A percentile compares a stretch with the other conserved stretches of the same genome.
phyloP scores from a whole-genome alignment of 2,113 vertebrate species.

The Oryzias melastigma region DNA sequence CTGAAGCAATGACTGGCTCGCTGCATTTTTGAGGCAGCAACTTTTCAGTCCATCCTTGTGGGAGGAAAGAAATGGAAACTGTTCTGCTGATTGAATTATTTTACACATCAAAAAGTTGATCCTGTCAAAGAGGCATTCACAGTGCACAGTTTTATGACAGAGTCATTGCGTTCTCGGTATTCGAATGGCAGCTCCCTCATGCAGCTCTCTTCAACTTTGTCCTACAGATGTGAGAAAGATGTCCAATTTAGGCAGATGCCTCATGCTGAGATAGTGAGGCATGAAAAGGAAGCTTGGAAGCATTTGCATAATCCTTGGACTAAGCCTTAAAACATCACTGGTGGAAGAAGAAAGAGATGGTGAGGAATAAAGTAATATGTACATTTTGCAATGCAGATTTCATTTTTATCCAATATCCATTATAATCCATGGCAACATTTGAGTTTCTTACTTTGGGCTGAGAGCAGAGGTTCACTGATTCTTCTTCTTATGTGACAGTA shows the following conservation, averaged over 20 bases:
- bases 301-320: conserved; percentile 65
- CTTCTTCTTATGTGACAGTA: conserved; percentile 66
- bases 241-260: conserved; percentile 54
- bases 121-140: conserved; percentile 27
- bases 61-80: conserved; percentile 6
- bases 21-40: conserved; percentile 44
- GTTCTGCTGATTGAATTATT: conserved; percentile 42
- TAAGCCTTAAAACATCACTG: conserved; percentile 56
- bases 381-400: conserved; percentile 69
- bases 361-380: conserved; percentile 57
- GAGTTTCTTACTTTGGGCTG: conserved; percentile 49
- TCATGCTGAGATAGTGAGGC: conserved; percentile 47
- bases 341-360: conserved; percentile 46
- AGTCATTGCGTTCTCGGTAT: conserved; percentile 44
- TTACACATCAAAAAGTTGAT: conserved; percentile 14
- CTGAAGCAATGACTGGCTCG: conserved; percentile 35
- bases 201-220: conserved; percentile 53
- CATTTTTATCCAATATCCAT: conserved; percentile 63
- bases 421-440: conserved; percentile 53
- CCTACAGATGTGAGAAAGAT: conserved; percentile 56
- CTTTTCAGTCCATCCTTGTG: conserved; percentile 47
- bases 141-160: conserved; percentile 24
- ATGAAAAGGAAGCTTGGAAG: conserved; percentile 35
- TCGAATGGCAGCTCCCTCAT: conserved; percentile 67
- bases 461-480: conserved; percentile 43